Conservation (phyloP, 2,797 vertebrate genomes). For the Rhincodon typus region DNA sequence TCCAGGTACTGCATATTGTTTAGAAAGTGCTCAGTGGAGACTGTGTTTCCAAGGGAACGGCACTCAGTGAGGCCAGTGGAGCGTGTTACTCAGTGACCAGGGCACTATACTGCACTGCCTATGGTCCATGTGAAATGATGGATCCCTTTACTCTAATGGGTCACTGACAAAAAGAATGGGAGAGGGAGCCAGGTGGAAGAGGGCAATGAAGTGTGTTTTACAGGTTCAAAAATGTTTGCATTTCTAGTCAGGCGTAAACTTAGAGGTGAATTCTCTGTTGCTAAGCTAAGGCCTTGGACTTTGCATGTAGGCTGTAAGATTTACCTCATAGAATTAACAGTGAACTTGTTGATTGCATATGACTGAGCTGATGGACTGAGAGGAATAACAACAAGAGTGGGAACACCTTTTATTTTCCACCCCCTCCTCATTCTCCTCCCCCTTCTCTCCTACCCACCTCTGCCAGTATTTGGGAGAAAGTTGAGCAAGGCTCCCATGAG, state of each 20-base stretch:
- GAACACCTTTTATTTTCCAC: neutral
- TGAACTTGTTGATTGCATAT: neutral
- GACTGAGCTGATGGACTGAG: neutral
- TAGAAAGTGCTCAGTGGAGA: neutral
- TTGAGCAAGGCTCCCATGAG: neutral
- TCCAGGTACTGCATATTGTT: neutral
- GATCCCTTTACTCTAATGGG: neutral
- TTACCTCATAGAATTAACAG: neutral
- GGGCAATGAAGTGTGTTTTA: neutral
- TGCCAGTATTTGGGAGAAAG: neutral
- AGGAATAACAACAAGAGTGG: neutral
- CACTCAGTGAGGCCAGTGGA: neutral
- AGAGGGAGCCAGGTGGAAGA: neutral
- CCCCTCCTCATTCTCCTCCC: neutral
- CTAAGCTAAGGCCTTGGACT: neutral
- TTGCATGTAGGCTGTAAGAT: neutral
- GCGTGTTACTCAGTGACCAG: neutral
- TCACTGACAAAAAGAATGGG: neutral
- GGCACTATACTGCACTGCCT: neutral
- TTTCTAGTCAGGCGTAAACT: neutral
- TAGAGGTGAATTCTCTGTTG: neutral
- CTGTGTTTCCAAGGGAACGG: neutral
- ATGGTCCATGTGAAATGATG: neutral
- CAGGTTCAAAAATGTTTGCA: neutral
- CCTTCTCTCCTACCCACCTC: neutral